Conservation (phyloP, 2,113 vertebrate species). For the Kryptolebias marmoratus region DNA sequence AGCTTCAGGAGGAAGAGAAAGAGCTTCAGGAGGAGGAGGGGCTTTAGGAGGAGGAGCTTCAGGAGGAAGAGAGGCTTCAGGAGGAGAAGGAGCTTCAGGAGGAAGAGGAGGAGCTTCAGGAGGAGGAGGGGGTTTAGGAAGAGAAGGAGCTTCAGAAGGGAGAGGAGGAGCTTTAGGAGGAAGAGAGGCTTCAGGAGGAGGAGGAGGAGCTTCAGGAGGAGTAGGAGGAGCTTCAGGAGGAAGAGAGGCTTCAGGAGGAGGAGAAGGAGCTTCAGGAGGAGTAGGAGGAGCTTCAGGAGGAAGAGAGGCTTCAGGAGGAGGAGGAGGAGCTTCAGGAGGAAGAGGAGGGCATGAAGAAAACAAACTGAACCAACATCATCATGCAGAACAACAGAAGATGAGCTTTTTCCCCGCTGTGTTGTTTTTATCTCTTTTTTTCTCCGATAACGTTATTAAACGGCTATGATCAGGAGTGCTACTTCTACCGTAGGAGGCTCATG, state of each 20-base stretch:
- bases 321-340: not conserved
- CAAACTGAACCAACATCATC: constrained; percentile 55
- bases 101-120: not conserved
- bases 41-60: no score
- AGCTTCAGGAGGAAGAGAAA: not conserved
- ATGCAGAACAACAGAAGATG: constrained; percentile 76
- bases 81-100: constrained; percentile 5
- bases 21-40: not conserved
- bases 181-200: not conserved
- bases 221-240: no score
- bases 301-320: constrained; percentile 7
- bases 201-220: no score
- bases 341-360: constrained; percentile 14
- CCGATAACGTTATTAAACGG: constrained; percentile 47
- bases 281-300: not conserved
- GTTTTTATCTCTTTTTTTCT: constrained; percentile 42
- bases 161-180: not conserved
- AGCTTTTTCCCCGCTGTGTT: constrained; percentile 33
- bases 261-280: no score
- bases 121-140: no score
- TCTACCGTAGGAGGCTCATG: constrained; percentile 76
- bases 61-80: constrained; percentile 3
- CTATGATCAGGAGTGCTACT: constrained; percentile 64
- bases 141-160: not conserved
- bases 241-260: no score